Evolutionary conservation across 2,888 invertebrate genomes (phyloP).

Genomic region (Ormia ochracea): DNA sequence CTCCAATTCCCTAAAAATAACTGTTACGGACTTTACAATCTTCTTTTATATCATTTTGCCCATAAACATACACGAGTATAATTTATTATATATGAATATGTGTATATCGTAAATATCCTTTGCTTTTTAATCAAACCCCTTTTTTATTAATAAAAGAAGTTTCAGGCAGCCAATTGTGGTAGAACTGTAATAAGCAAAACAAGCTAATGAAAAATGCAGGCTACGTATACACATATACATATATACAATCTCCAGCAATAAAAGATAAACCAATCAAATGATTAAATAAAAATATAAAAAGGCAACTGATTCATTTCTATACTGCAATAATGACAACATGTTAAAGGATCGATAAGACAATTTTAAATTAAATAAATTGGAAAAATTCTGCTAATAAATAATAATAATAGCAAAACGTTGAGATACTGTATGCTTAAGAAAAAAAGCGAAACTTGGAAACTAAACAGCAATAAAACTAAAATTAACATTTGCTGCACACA

Average conservation of each 20-base stretch:
- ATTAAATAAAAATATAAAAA: background rate
- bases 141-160: background rate
- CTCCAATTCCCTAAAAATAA: too few relatives aligned
- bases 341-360: background rate
- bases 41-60: too few relatives aligned
- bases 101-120: too few relatives aligned
- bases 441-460: too few relatives aligned
- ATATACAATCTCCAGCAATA: background rate
- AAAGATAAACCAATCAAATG: background rate
- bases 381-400: background rate
- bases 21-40: too few relatives aligned
- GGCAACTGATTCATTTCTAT: background rate
- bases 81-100: too few relatives aligned
- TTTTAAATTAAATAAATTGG: background rate
- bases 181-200: background rate
- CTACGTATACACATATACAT: background rate
- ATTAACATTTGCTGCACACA: background rate
- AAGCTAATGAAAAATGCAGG: background rate
- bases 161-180: background rate
- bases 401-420: background rate
- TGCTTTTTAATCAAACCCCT: background rate
- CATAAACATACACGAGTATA: too few relatives aligned
- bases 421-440: too few relatives aligned
- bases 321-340: background rate
- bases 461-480: background rate